phyloP scores from a whole-genome alignment of 1,140 invertebrate species.

The Cherax quadricarinatus region DNA sequence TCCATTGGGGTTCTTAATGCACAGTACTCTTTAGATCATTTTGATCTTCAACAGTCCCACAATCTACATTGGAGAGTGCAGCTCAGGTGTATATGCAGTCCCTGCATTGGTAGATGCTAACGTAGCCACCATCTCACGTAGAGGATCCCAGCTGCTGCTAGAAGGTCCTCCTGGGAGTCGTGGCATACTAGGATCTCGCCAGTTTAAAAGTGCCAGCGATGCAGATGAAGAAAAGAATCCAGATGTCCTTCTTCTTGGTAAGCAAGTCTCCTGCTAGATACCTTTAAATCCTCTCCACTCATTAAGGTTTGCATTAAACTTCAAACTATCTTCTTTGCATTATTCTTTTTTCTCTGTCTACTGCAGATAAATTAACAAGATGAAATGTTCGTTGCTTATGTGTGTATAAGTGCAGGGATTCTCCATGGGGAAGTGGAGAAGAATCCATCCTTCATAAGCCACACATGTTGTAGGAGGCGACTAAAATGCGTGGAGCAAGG shows the following conservation, averaged over 20 bases:
- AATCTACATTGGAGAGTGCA: constrained; percentile 94
- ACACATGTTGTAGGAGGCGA: too few species aligned
- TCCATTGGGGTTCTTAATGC: too few species aligned
- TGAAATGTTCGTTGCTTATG: too few species aligned
- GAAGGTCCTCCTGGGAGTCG: constrained; percentile 58
- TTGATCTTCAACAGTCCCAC: constrained; percentile 83
- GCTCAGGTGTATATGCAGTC: constrained; percentile 91
- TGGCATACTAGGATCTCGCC: constrained; percentile 13
- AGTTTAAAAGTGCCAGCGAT: constrained; percentile 24
- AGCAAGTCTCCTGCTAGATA: neutral
- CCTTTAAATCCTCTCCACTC: too few species aligned
- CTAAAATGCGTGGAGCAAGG: too few species aligned
- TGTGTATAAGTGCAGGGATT: too few species aligned
- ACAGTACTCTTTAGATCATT: neutral
- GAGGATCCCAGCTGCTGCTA: constrained; percentile 64
- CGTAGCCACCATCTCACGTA: constrained; percentile 76
- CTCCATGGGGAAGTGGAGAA: too few species aligned
- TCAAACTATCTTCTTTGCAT: too few species aligned
- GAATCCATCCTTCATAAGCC: too few species aligned
- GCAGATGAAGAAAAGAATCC: constrained; percentile 44
- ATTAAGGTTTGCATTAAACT: too few species aligned
- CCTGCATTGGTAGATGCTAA: constrained; percentile 93
- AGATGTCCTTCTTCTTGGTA: constrained; percentile 49
- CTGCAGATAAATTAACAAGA: too few species aligned
- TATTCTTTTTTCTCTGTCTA: too few species aligned